Conservation (phyloP, 2,888 invertebrate genomes). For the Drosophila differens region DNA sequence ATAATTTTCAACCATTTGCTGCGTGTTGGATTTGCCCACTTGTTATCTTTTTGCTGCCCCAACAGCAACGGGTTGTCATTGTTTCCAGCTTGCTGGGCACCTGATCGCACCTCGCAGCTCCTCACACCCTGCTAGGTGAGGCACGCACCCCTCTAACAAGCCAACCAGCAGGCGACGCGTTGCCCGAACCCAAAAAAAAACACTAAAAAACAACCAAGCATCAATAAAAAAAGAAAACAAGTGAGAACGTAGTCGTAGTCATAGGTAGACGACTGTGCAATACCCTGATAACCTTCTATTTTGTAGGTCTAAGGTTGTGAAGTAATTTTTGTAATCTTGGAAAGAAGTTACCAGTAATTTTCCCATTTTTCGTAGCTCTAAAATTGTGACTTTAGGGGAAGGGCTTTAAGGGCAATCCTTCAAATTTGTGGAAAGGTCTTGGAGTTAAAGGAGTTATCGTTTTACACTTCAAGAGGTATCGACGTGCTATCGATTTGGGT, state of each 20-base stretch:
- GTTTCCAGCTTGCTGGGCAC: conserved; percentile 3
- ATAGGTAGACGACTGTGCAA: not conserved
- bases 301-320: not conserved
- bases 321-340: not conserved
- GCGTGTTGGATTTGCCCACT: not conserved
- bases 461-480: not conserved
- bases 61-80: not conserved
- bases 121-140: not conserved
- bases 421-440: not conserved
- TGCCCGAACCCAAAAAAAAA: not conserved
- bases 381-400: not conserved
- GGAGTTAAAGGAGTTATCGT: not conserved
- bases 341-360: not conserved
- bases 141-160: conserved; percentile 22
- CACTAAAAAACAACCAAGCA: not conserved
- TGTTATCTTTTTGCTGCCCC: not conserved
- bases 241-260: not conserved
- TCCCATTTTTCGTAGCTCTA: not conserved
- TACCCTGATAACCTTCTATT: not conserved
- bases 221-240: conserved; percentile 21
- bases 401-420: not conserved
- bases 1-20: not conserved
- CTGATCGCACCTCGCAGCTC: not conserved
- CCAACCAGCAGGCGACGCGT: conserved; percentile 1
- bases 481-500: not conserved